These are phyloP conservation scores for Diphyllodes magnificus DNA, from an alignment of 2,113 vertebrate genomes.

Conservation along the genomic window DNA sequence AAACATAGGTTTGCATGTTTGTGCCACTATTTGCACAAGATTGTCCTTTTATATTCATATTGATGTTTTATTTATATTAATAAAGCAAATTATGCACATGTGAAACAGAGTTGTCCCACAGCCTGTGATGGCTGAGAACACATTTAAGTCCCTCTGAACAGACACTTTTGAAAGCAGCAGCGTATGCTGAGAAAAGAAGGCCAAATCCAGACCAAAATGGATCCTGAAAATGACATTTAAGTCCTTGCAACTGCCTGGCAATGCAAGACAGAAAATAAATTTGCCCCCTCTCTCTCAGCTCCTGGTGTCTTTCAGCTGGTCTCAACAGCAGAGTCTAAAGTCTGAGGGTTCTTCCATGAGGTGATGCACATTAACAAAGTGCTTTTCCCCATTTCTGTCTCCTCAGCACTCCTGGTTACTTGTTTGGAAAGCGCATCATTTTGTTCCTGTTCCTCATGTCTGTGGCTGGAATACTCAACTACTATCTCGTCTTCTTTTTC, in stretches of 20 bases:
- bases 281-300: background rate
- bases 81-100: background rate
- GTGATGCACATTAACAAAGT: background rate
- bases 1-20: background rate
- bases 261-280: background rate
- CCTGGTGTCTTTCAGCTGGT: background rate
- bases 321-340: background rate
- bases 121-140: background rate
- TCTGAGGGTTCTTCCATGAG: background rate
- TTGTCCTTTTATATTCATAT: background rate
- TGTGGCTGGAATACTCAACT: constrained; percentile 85
- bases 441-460: constrained; percentile 90
- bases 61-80: background rate
- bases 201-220: background rate
- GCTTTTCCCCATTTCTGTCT: background rate
- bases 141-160: background rate
- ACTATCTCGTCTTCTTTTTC: constrained; percentile 73
- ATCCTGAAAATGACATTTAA: background rate
- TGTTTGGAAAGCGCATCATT: constrained; percentile 91
- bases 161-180: background rate
- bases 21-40: background rate
- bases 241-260: background rate
- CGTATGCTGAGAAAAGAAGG: background rate
- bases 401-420: constrained; percentile 86
- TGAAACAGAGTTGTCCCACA: background rate